A percentile compares a stretch with the other conserved stretches of the same genome.
Evolutionary conservation across 2,888 invertebrate species (phyloP).

Genomic region (Tetramorium bicarinatum): DNA sequence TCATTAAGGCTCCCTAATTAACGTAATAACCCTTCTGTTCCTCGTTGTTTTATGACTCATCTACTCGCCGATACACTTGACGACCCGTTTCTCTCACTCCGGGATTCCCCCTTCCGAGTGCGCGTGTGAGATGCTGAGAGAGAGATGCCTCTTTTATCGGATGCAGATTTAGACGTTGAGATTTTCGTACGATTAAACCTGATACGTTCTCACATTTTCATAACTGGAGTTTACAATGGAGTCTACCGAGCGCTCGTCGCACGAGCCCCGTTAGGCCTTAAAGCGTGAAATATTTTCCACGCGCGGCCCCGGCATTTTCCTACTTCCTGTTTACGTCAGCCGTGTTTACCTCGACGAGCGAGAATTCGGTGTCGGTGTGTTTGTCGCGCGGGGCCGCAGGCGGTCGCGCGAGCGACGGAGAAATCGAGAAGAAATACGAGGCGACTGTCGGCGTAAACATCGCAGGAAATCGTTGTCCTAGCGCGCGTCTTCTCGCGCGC

Average conservation of each 20-base stretch:
- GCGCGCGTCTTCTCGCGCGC: background rate
- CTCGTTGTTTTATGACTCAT: conserved; percentile 21
- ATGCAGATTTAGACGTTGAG: background rate
- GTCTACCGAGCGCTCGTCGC: background rate
- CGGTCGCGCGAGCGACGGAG: conserved; percentile 10
- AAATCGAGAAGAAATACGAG: conserved; percentile 40
- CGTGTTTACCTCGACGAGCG: background rate
- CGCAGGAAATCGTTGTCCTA: conserved; percentile 53
- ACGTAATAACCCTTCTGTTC: conserved; percentile 11
- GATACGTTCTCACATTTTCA: background rate
- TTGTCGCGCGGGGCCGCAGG: background rate
- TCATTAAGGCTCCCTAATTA: conserved; percentile 39
- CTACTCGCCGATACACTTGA: background rate
- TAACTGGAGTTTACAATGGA: background rate
- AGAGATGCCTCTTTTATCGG: background rate
- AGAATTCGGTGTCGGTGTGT: conserved; percentile 19
- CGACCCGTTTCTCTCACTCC: background rate
- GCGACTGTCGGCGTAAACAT: conserved; percentile 52
- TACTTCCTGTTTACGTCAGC: conserved; percentile 48
- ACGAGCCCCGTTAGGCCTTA: background rate
- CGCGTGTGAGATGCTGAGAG: background rate
- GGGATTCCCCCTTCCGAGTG: background rate
- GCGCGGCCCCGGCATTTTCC: conserved; percentile 5
- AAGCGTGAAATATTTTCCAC: conserved; percentile 1
- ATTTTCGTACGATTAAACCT: background rate